Base-by-base conservation (phyloP, 1,140 invertebrate species). In the Apolygus lucorum region DNA sequence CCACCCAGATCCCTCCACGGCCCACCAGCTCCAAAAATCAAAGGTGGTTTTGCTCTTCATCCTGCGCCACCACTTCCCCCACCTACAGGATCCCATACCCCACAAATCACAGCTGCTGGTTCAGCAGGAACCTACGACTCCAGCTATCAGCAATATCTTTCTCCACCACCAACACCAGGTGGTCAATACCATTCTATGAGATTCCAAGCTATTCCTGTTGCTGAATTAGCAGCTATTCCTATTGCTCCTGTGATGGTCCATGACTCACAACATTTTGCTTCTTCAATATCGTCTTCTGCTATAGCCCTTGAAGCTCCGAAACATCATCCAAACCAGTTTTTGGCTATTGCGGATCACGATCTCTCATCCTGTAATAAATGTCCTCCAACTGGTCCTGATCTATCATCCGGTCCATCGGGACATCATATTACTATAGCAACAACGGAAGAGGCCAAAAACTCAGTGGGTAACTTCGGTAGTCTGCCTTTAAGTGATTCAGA, bases 401-500 rank as follows among this genome's bases (percentile, higher is more conserved):
- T 69, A 13, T 28, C 49, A 25, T 34, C 52, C 28, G 63, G 63
- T 22, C 64, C 34, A 27, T 49, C 65, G 25, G 22, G 25, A 28
- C 17, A 62, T 21, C 26, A 28, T 8, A 22, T 17, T 59, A 21
- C 49, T 22, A 25, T 54, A 4, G 25, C 68, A 13, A 28, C 34
- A 1, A 68, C 63, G 1, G 70, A 68, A 68, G 66, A 68, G 26
- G 66, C 66, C 2, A 70, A 66, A 59, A 52, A 52, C 2, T 68
- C 26, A 0, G 28, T 70, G 25, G 71, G 59, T 24, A 68, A 72
- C 34, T 72, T 72, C 49, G 71, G 71, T 1, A 63, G 69, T 24
- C 29, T 72, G 22, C 71, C 71, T 22, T 28, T 70, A 2, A 68
- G 69, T 65, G 71, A 70, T 59, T 70, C 68, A 0, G 71, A 68